Evolutionary conservation across 1,140 invertebrate species (phyloP), one percentile per base, ranked within the genome.

Genomic region (Platorchestia sp.): DNA sequence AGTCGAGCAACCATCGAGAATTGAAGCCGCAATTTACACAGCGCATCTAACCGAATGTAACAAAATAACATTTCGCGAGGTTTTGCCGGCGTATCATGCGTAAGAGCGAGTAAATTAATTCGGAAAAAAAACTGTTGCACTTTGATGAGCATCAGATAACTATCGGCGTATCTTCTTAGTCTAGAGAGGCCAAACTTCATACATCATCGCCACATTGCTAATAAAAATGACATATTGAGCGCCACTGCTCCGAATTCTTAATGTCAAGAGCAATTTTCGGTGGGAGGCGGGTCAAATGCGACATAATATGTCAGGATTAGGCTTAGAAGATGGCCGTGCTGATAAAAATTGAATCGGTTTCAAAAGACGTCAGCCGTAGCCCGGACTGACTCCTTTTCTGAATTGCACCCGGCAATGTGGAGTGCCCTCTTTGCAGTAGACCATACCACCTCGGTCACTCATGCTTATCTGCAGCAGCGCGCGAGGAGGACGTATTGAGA

Each of bases 221-320:
- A 89, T 89, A 89, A 89, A 89, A 89, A 42, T 89, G 87, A 44
- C 87, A 42, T 89, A 89, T 89, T 44, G 87, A 42, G 43, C 6
- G 14, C 87, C 43, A 42, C 87, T 89, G 87, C 87, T 44, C 87
- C 43, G 87, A 89, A 89, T 89, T 89, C 41, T 27, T 75, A 44
- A 89, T 44, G 87, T 43, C 41, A 89, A 19, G 36, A 40, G 59
- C 27, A 75, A 75, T 75, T 75, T 75, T 75, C 14, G 7, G 59
- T 27, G 59, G 59, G 59, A 75, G 59, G 59, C 59, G 27, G 59
- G 59, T 75, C 59, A 75, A 75, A 89, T 16, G 41, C 87, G 43
- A 44, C 87, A 44, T 89, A 89, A 89, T 89, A 89, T 89, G 87
- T 89, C 87, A 89, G 87, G 43, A 41, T 89, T 89, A 44, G 87